A percentile compares a stretch with the other conserved stretches of the same genome.
Evolutionary conservation across 2,113 vertebrate genomes (phyloP).

Genomic region (Emydocephalus ijimae): DNA sequence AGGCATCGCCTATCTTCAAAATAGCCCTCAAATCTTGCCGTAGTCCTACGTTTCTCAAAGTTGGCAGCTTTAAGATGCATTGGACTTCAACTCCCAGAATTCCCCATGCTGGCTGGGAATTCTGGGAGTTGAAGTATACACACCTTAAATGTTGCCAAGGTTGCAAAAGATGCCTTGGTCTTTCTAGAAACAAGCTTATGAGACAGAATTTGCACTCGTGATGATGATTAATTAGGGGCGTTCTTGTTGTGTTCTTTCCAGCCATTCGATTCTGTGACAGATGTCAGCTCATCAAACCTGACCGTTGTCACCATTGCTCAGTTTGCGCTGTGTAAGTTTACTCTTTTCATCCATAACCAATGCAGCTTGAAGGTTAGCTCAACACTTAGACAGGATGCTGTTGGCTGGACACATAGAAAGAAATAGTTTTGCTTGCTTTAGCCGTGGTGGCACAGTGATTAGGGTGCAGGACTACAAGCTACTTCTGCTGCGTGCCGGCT

Average conservation of each 20-base stretch:
- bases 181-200: not conserved
- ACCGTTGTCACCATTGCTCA: slow-evolving; percentile 97
- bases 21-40: not conserved
- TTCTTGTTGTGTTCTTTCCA: slow-evolving; percentile 62
- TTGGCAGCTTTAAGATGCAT: not conserved
- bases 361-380: not conserved
- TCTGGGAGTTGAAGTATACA: not conserved
- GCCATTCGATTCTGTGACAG: slow-evolving; percentile 95
- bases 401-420: not conserved
- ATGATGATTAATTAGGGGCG: not conserved
- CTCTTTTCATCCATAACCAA: not conserved
- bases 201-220: not conserved
- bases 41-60: not conserved
- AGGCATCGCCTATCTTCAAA: not conserved
- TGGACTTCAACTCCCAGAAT: not conserved
- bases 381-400: not conserved
- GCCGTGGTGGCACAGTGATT: too few relatives aligned
- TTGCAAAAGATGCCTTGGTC: not conserved
- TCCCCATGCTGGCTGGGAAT: not conserved
- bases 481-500: too few relatives aligned
- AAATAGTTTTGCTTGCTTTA: not conserved
- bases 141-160: not conserved
- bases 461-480: too few relatives aligned
- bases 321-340: slow-evolving; percentile 94
- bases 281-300: slow-evolving; percentile 96